Evolutionary conservation across 1,140 invertebrate genomes (phyloP).

Genomic region (Onthophagus taurus): DNA sequence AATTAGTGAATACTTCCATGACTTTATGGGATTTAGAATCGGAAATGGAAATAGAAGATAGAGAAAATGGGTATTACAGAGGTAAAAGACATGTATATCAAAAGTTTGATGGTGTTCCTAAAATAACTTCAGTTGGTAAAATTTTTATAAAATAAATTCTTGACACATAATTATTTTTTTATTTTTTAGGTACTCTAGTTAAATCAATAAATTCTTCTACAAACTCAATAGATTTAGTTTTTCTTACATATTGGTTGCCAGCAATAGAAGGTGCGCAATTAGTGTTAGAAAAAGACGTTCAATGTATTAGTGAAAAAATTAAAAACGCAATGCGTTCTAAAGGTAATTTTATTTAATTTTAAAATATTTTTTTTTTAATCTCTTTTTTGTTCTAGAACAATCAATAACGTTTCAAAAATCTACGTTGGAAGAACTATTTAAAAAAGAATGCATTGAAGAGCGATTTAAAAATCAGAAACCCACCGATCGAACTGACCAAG

Average conservation of each 20-base stretch:
- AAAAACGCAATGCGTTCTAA: constrained; percentile 28
- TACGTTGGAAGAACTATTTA: constrained; percentile 19
- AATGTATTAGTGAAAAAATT: constrained; percentile 40
- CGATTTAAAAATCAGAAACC: constrained; percentile 18
- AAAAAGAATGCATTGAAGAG: constrained; percentile 38
- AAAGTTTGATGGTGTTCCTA: constrained; percentile 20
- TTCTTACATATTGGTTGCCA: constrained; percentile 47
- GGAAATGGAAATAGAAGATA: constrained; percentile 33
- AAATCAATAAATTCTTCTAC: constrained; percentile 24
- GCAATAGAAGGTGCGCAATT: constrained; percentile 36
- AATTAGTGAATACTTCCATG: constrained; percentile 24
- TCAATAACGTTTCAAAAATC: constrained; percentile 16
- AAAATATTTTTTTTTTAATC: constrained; percentile 4
- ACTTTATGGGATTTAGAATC: constrained; percentile 36
- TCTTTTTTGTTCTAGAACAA: constrained; percentile 21
- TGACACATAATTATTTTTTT: constrained; percentile 4
- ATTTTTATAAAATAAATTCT: constrained; percentile 18
- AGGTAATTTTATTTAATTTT: constrained; percentile 19
- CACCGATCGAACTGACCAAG: constrained; percentile 13
- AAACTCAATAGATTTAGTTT: constrained; percentile 43
- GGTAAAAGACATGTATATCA: constrained; percentile 25
- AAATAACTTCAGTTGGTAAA: constrained; percentile 36
- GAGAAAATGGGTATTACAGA: constrained; percentile 26
- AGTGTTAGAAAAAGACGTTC: constrained; percentile 37
- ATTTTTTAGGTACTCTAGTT: constrained; percentile 32